These are phyloP conservation scores for Xanthorhoe designata DNA, from an alignment of 2,888 invertebrate species.

Conservation along the genomic window DNA sequence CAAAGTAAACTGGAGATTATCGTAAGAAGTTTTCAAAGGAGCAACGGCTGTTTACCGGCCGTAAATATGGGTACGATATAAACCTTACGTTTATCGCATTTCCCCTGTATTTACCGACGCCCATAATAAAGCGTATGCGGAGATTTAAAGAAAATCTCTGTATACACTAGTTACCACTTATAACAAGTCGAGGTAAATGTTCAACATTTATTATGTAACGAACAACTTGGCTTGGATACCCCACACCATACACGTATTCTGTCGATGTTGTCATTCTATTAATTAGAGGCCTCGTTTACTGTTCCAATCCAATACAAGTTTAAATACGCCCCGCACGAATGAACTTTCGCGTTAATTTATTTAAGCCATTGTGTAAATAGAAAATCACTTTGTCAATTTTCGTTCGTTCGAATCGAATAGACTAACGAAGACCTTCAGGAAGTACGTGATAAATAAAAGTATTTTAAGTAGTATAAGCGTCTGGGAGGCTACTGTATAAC, in stretches of 20 bases:
- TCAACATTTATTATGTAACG: conserved; percentile 42
- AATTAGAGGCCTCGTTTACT: conserved; percentile 72
- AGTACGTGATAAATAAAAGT: conserved; percentile 4
- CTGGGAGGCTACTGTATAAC: no score
- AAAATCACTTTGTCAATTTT: conserved; percentile 56
- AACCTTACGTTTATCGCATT: conserved; percentile 2
- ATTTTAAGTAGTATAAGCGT: background rate
- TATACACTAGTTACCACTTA: no score
- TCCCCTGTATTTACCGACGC: background rate
- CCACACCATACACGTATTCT: conserved; percentile 57
- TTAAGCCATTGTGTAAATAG: conserved; percentile 59
- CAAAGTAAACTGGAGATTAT: background rate
- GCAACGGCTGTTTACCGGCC: background rate
- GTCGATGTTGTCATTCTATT: conserved; percentile 69
- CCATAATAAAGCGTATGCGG: background rate
- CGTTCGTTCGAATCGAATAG: conserved; percentile 38
- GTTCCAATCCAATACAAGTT: conserved; percentile 70
- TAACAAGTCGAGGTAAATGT: background rate
- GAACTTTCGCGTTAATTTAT: conserved; percentile 70
- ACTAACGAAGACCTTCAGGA: conserved; percentile 21
- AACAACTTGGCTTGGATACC: conserved; percentile 46
- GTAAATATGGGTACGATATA: conserved; percentile 1
- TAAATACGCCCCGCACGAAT: conserved; percentile 67
- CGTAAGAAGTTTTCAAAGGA: background rate
- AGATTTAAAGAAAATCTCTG: background rate